phyloP scores from a whole-genome alignment of 1,140 invertebrate genomes.

The Lepeophtheirus salmonis region DNA sequence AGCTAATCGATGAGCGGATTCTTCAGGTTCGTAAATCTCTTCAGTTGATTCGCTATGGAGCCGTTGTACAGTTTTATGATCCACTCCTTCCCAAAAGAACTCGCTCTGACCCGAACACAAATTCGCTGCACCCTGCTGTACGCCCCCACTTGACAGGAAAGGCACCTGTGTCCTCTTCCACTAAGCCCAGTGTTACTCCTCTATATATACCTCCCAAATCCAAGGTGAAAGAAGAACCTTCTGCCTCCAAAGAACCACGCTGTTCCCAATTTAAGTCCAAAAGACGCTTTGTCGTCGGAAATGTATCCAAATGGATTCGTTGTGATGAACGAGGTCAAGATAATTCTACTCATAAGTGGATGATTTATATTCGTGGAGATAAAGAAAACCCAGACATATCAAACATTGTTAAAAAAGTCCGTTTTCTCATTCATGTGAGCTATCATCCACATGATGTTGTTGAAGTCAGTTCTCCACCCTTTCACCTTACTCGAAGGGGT shows the following conservation, averaged over 20 bases:
- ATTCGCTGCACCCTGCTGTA: conserved; percentile 4
- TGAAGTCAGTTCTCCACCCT: conserved; percentile 53
- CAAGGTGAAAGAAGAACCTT: neutral
- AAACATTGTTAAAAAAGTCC: conserved; percentile 47
- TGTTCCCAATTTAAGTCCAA: conserved; percentile 4
- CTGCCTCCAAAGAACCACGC: neutral
- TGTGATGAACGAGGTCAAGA: conserved; percentile 39
- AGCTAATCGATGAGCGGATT: conserved; percentile 14
- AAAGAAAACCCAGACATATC: conserved; percentile 40
- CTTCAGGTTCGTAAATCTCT: neutral
- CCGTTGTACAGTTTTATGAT: neutral
- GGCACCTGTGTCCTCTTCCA: neutral
- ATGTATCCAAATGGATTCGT: conserved; percentile 63
- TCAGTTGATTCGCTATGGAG: conserved; percentile 9
- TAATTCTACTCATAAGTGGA: conserved; percentile 67
- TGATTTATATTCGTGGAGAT: conserved; percentile 56
- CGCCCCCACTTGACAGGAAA: neutral
- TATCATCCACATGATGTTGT: conserved; percentile 72
- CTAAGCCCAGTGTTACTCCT: neutral
- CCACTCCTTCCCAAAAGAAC: neutral
- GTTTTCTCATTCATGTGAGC: conserved; percentile 61
- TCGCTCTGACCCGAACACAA: neutral
- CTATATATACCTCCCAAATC: neutral
- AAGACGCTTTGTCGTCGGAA: conserved; percentile 44
- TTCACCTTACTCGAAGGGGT: conserved; percentile 56